Conservation (phyloP, 2,888 invertebrate genomes). For the Nymphalis polychloros region DNA sequence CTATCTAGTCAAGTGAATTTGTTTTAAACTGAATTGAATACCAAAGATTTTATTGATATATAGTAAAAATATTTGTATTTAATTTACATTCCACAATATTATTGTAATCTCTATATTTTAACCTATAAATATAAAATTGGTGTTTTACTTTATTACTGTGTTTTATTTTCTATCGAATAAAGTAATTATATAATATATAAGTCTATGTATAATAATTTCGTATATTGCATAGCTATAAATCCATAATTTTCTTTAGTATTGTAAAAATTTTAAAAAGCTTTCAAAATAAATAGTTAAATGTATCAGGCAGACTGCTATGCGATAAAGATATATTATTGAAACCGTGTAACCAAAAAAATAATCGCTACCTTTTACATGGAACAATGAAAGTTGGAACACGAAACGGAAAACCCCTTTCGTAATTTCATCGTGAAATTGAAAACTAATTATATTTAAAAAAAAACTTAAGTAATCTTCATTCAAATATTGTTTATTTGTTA, state of each 20-base stretch:
- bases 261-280: too few relatives aligned
- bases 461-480: too few relatives aligned
- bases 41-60: conserved; percentile 20
- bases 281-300: too few relatives aligned
- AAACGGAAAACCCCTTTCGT: too few relatives aligned
- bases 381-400: too few relatives aligned
- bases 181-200: background rate
- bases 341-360: too few relatives aligned
- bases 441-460: too few relatives aligned
- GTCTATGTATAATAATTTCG: background rate
- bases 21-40: background rate
- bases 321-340: background rate
- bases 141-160: conserved; percentile 13
- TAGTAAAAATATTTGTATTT: conserved; percentile 22
- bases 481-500: too few relatives aligned
- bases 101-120: conserved; percentile 33
- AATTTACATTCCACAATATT: conserved; percentile 28
- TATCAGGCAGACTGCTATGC: too few relatives aligned
- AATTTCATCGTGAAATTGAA: too few relatives aligned
- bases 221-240: background rate
- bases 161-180: background rate
- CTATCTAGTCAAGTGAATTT: conserved; percentile 6
- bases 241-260: too few relatives aligned
- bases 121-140: conserved; percentile 28
- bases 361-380: too few relatives aligned